Percentiles rank a stretch among this genome's conserved stretches.
These are phyloP conservation scores for Ceraclea dissimilis DNA, from an alignment of 2,888 invertebrate genomes.

Conservation along the genomic window DNA sequence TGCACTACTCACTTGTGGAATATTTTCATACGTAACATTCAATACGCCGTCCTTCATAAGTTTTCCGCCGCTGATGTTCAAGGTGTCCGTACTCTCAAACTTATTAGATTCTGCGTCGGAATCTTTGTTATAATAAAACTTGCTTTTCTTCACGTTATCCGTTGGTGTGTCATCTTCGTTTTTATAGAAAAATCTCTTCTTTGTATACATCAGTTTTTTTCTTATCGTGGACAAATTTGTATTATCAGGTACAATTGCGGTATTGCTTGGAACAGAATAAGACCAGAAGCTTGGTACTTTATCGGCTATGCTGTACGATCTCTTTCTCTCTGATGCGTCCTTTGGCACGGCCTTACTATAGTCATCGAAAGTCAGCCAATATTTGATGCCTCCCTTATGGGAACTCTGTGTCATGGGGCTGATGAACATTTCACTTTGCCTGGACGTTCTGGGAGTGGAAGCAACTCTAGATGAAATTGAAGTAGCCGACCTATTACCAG, in stretches of 20 bases:
- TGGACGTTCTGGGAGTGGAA: background rate
- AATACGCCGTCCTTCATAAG: background rate
- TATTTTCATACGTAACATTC: background rate
- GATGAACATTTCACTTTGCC: slow-evolving; percentile 29
- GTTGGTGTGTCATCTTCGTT: background rate
- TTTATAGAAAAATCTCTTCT: slow-evolving; percentile 6
- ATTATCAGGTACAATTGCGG: too few relatives aligned
- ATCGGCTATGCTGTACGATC: slow-evolving; percentile 6
- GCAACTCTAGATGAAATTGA: background rate
- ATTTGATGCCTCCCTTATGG: slow-evolving; percentile 40
- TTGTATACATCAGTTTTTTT: background rate
- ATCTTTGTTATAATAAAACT: background rate
- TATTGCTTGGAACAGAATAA: background rate
- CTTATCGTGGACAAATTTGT: background rate
- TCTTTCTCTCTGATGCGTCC: background rate
- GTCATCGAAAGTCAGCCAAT: slow-evolving; percentile 42
- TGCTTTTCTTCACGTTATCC: background rate
- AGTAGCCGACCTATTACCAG: background rate
- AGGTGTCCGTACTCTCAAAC: too few relatives aligned
- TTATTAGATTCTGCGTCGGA: background rate
- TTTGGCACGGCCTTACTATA: background rate
- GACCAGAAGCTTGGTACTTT: slow-evolving; percentile 20
- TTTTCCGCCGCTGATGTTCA: background rate
- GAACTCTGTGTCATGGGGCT: slow-evolving; percentile 41
- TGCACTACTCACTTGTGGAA: background rate